phyloP scores from a whole-genome alignment of 1,140 invertebrate genomes.

The Lasaia peninsularis region DNA sequence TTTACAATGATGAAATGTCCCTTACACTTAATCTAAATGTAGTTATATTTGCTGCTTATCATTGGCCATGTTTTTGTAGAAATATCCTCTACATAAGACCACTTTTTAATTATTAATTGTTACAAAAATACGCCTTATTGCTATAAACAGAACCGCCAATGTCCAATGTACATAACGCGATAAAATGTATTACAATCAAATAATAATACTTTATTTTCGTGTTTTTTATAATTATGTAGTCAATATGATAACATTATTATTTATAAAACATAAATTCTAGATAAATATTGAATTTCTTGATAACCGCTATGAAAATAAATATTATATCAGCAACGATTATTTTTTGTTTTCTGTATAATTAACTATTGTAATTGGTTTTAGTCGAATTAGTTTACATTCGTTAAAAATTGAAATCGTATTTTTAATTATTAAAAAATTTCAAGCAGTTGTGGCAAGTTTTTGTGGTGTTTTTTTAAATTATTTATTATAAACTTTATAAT shows the following conservation, averaged over 20 bases:
- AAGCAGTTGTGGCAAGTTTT: not conserved
- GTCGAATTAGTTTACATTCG: not conserved
- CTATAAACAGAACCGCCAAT: not conserved
- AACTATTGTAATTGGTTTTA: constrained; percentile 8
- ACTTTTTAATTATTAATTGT: not conserved
- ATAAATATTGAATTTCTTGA: constrained; percentile 17
- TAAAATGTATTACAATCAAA: constrained; percentile 10
- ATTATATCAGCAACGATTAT: constrained; percentile 1
- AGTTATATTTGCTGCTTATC: not conserved
- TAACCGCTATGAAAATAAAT: constrained; percentile 14
- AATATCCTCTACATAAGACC: not conserved
- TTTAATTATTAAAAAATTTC: constrained; percentile 1
- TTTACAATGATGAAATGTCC: not conserved
- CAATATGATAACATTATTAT: constrained; percentile 8
- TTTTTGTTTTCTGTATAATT: constrained; percentile 15
- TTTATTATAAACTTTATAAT: not conserved
- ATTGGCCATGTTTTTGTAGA: not conserved
- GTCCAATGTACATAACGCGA: not conserved
- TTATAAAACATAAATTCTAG: constrained; percentile 19
- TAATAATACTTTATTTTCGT: constrained; percentile 7
- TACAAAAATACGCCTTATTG: constrained; percentile 2
- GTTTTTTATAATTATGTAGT: constrained; percentile 8
- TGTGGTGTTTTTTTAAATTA: not conserved
- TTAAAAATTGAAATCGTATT: not conserved
- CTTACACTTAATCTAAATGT: not conserved